phyloP scores from a whole-genome alignment of 2,888 invertebrate species.

The Hedychridium roseum region DNA sequence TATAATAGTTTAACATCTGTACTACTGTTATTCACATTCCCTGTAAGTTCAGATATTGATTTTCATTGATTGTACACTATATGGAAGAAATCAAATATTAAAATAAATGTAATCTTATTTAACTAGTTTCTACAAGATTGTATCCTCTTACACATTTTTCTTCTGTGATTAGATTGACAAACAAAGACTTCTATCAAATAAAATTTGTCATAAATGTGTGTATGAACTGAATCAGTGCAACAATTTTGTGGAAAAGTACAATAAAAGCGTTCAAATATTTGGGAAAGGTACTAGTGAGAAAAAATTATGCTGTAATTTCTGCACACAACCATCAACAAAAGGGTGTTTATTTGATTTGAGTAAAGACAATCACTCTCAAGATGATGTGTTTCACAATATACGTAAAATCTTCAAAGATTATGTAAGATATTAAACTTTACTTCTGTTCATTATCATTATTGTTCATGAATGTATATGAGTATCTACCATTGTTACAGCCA shows the following conservation, averaged over 20 bases:
- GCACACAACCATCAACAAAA: conserved; percentile 34
- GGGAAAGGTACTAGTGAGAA: conserved; percentile 7
- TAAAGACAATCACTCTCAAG: conserved; percentile 31
- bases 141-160: not conserved
- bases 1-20: too few relatives aligned
- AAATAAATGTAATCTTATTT: too few relatives aligned
- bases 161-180: conserved; percentile 25
- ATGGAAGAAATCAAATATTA: too few relatives aligned
- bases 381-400: conserved; percentile 39
- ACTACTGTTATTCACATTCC: too few relatives aligned
- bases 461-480: not conserved
- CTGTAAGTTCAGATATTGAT: too few relatives aligned
- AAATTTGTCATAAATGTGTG: conserved; percentile 58
- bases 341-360: conserved; percentile 45
- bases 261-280: conserved; percentile 11
- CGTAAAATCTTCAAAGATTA: conserved; percentile 40
- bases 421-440: conserved; percentile 36
- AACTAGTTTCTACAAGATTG: not conserved
- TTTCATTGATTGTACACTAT: too few relatives aligned
- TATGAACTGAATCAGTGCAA: conserved; percentile 56
- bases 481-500: conserved; percentile 3
- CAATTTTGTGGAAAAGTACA: conserved; percentile 50
- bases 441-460: not conserved
- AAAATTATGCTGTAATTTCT: conserved; percentile 40
- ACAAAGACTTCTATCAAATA: conserved; percentile 34